phyloP scores from a whole-genome alignment of 2,797 vertebrate species.

The Periophthalmus magnuspinnatus region DNA sequence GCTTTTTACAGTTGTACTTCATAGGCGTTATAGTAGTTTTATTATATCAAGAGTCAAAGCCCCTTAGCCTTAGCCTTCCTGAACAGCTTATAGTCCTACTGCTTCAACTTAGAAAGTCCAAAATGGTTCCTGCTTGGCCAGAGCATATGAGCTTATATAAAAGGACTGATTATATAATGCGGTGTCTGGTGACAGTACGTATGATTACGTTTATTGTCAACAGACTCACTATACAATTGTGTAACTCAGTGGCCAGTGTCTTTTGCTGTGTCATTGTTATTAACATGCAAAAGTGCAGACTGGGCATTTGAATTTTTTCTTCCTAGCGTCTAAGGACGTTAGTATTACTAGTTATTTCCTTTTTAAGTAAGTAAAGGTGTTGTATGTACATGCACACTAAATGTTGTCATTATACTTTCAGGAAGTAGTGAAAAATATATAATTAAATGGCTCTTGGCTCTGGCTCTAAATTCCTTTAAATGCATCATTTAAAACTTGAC shows the following conservation, averaged over 20 bases:
- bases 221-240: constrained; percentile 4
- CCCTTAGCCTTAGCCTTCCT: not conserved
- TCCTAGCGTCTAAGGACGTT: not conserved
- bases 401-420: not conserved
- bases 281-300: not conserved
- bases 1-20: not conserved
- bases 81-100: constrained; percentile 1
- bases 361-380: not conserved
- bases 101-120: constrained; percentile 9
- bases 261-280: constrained; percentile 4
- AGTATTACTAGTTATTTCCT: not conserved
- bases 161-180: constrained; percentile 6
- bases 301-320: not conserved
- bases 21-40: not conserved
- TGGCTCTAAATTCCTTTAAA: not conserved
- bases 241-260: not conserved
- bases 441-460: not conserved
- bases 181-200: constrained; percentile 5
- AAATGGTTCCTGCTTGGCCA: not conserved
- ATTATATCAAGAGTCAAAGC: not conserved
- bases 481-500: not conserved
- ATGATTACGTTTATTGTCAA: not conserved
- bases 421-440: no score
- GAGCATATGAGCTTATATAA: constrained; percentile 10
- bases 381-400: not conserved